Evolutionary conservation across 1,140 invertebrate genomes (phyloP).

Genomic region (Diachasma alloeum): DNA sequence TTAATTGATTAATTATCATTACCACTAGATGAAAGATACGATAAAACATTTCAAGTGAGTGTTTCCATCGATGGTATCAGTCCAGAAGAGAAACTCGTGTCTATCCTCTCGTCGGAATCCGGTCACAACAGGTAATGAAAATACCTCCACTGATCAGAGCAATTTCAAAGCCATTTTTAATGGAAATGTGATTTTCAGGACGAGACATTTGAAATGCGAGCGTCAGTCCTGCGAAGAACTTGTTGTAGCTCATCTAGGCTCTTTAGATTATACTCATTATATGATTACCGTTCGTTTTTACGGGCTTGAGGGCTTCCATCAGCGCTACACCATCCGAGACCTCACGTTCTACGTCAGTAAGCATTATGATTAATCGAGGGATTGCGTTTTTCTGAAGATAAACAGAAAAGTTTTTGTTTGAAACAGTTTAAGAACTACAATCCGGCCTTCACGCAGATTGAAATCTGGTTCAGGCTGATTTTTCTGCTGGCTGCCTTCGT

Average conservation of each 20-base stretch:
- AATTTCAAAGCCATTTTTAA: slow-evolving; percentile 13
- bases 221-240: slow-evolving; percentile 87
- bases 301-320: slow-evolving; percentile 84
- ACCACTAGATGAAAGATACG: slow-evolving; percentile 89
- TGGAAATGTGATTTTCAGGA: slow-evolving; percentile 64
- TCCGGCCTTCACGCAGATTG: slow-evolving; percentile 93
- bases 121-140: slow-evolving; percentile 73
- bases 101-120: slow-evolving; percentile 70
- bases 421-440: slow-evolving; percentile 95
- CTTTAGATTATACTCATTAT: slow-evolving; percentile 87
- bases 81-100: slow-evolving; percentile 74
- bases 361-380: slow-evolving; percentile 29
- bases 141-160: not conserved
- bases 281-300: slow-evolving; percentile 85
- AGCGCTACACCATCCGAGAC: slow-evolving; percentile 83
- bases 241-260: slow-evolving; percentile 89
- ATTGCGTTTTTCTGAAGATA: slow-evolving; percentile 1
- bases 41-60: slow-evolving; percentile 86
- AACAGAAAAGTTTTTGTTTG: slow-evolving; percentile 57
- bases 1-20: too few species aligned
- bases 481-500: slow-evolving; percentile 88
- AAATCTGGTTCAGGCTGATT: slow-evolving; percentile 96
- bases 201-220: slow-evolving; percentile 82
- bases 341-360: slow-evolving; percentile 90
- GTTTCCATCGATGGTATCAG: slow-evolving; percentile 83